Evolutionary conservation across 2,888 invertebrate genomes (phyloP).

Genomic region (Pollenia angustigena): DNA sequence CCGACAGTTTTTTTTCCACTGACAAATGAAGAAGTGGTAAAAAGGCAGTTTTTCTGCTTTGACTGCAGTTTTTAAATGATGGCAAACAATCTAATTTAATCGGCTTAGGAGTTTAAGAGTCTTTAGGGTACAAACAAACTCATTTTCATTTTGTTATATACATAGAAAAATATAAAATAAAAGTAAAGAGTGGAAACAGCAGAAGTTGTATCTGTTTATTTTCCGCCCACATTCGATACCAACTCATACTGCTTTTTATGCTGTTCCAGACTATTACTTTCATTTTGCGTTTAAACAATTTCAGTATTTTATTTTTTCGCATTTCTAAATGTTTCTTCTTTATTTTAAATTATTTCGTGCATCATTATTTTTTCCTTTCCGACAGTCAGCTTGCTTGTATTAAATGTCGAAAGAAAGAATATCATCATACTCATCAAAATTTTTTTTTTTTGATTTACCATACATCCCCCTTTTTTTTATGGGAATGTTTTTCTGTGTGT

Average conservation of each 20-base stretch:
- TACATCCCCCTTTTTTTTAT: neutral
- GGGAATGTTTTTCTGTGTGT: neutral
- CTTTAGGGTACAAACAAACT: too few species aligned
- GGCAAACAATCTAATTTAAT: too few species aligned
- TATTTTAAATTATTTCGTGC: slow-evolving; percentile 44
- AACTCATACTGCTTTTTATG: neutral
- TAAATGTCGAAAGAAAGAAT: slow-evolving; percentile 23
- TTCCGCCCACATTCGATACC: neutral
- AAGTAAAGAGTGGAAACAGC: neutral
- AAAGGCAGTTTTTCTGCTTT: too few species aligned
- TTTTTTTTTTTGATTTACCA: slow-evolving; percentile 51
- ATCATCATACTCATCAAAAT: slow-evolving; percentile 32
- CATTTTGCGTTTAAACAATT: slow-evolving; percentile 33
- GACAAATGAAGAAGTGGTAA: too few species aligned
- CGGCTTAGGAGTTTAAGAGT: too few species aligned
- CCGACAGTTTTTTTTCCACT: too few species aligned
- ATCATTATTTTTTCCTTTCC: slow-evolving; percentile 49
- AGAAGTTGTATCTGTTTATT: slow-evolving; percentile 14
- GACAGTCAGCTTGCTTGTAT: slow-evolving; percentile 28
- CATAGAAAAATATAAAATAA: neutral
- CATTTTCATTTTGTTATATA: too few species aligned
- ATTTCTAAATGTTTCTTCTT: neutral
- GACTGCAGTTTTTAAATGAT: too few species aligned
- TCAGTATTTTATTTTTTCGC: neutral
- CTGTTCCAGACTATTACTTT: slow-evolving; percentile 57